Conservation (phyloP, 2,888 invertebrate genomes). For the Callyntrura guangdongensis region DNA sequence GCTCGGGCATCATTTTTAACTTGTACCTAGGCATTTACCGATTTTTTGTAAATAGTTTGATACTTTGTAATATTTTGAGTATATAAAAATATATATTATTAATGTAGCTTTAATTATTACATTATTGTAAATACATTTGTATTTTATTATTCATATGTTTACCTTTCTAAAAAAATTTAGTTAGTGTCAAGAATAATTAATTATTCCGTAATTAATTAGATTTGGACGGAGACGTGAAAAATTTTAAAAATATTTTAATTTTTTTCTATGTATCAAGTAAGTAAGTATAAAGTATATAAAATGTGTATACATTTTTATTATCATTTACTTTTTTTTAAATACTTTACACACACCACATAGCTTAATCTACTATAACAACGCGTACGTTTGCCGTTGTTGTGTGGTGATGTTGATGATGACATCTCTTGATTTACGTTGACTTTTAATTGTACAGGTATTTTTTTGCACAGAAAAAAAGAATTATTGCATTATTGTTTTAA, state of each 20-base stretch:
- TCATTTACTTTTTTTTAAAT: not conserved
- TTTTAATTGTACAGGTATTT: conserved; percentile 2
- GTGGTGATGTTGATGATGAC: not conserved
- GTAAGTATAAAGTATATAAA: no score
- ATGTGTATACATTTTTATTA: conserved; percentile 1
- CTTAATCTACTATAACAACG: not conserved
- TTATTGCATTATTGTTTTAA: not conserved
- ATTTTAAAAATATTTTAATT: not conserved
- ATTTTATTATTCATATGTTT: no score
- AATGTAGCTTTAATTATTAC: not conserved
- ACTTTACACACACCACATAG: no score
- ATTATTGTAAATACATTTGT: not conserved
- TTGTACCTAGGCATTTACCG: conserved; percentile 73
- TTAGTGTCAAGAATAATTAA: no score
- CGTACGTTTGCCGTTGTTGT: no score
- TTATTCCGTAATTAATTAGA: no score
- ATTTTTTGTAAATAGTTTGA: conserved; percentile 42
- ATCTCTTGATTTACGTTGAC: not conserved
- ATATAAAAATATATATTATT: no score
- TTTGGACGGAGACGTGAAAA: no score
- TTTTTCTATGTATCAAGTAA: not conserved
- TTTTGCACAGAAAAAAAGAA: not conserved
- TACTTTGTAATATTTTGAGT: not conserved
- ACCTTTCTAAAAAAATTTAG: no score
- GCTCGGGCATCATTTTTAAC: conserved; percentile 51